Base-by-base conservation (phyloP, 2,113 vertebrate genomes). In the Nettapus auritus region DNA sequence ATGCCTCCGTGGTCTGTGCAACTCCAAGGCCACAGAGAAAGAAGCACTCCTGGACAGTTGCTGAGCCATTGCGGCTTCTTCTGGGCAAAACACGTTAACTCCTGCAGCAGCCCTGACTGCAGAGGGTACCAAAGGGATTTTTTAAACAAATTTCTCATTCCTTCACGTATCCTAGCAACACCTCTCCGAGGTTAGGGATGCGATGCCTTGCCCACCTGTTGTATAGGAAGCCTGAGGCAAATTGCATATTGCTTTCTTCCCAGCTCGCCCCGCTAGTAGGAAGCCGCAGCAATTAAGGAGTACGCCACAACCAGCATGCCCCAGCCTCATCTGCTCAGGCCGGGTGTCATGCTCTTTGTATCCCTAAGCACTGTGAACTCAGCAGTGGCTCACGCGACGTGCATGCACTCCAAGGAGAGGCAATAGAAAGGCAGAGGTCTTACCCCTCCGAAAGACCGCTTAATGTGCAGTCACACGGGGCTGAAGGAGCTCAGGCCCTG, bases 151-250 rank as follows among this genome's bases (percentile, higher is more conserved):
- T 77, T 80, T 42, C 59, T 93, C 87, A 38, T 36, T 19, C 71
- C 60, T 96, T 63, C 33, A 0, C 4, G 93, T 97, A 91, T 96
- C 95, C 88, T 93, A 96, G 96, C 93, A 96, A 97, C 96, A 14
- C 66, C 88, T 81, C 85, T 70, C 52, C 0, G 13, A 89, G 82
- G 59, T 73, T 55, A 74, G 18, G 23, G 40, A 89, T 73, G 64
- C 0, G 0, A 22, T 48, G 57, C 82, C 68, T 77, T 62, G 20
- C 82, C 75, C 89, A 94, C 91, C 86, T 92, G 94, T 90, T 88
- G 79, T 76, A 85, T 1, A 56, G 82, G 17, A 75, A 60, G 90
- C 90, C 89, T 4, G 36, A 94, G 85, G 91, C 84, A 16, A 74
- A 60, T 33, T 46, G 29, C 63, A 52, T 63, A 50, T 1, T 11